Evolutionary conservation across 2,888 invertebrate species (phyloP), one percentile per base, ranked within the genome.

Genomic region (Geophilus truncorum): DNA sequence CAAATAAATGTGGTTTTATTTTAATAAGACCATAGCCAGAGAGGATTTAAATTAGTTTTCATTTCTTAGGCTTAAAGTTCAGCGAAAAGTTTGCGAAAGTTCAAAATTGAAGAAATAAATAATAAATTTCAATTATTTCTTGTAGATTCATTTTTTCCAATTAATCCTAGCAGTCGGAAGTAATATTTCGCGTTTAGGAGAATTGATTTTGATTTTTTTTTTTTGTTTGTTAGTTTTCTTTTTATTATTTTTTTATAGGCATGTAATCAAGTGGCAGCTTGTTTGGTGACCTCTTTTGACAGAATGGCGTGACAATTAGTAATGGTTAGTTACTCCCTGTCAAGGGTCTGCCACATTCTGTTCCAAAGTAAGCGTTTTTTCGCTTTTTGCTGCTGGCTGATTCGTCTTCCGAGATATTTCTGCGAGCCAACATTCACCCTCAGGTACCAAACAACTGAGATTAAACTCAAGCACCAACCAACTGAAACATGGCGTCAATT

Each of bases 271-370:
- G 25, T n/a, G 70, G 70, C 25, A 70, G 28, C 70, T 28, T 70
- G 70, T 70, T 70, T 70, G 70, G 70, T 70, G 70, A 70, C 70
- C 70, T n/a, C 70, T 70, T 23, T 70, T 28, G 70, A 70, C 70
- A 25, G 70, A 28, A 25, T 70, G 12, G 28, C 70, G 70, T 70
- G 70, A 10, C 70, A 28, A 70, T 70, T 70, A 70, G 70, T 70
- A 70, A 70, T 70, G 70, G 70, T 70, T 70, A 70, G 70, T 70
- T 70, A 70, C 70, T 70, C 70, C 70, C 70, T 70, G 70, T 70
- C 70, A 25, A 1, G 28, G 70, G 15, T 25, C 28, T 70, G 23
- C 70, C 28, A 70, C 28, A 12, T 70, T n/a, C 70, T 4, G 23
- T 70, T 15, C 70, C 28, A 70, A 10, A 21, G 18, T 51, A 23